A percentile compares a stretch with the other conserved stretches of the same genome.
Conservation (phyloP, 1,140 invertebrate genomes). For the Aphaenogaster floridana region DNA sequence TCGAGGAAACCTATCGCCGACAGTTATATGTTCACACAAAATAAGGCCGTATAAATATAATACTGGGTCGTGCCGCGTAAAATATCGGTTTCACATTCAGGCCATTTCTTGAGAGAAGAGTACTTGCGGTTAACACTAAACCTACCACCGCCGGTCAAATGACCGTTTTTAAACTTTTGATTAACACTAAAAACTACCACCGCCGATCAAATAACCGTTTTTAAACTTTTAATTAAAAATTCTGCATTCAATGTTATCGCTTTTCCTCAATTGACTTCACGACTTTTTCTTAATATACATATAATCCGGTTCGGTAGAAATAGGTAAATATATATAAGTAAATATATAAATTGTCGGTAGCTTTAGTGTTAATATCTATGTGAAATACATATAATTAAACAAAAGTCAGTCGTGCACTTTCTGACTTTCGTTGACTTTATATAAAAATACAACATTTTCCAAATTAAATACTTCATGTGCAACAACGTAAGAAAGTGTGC, state of each 20-base stretch:
- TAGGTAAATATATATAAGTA: no score
- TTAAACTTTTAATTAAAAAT: no score
- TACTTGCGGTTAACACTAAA: background rate
- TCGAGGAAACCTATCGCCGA: background rate
- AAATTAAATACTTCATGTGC: background rate
- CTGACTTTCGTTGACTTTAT: background rate
- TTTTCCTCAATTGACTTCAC: no score
- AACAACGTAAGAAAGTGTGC: background rate
- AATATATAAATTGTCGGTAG: no score
- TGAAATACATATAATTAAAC: background rate
- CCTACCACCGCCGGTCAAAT: no score
- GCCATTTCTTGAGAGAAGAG: background rate
- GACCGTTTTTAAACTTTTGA: no score
- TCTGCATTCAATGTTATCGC: no score
- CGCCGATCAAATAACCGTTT: no score
- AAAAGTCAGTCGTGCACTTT: background rate
- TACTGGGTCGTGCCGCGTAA: background rate
- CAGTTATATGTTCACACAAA: constrained; percentile 12
- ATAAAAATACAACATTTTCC: background rate
- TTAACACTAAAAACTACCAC: no score
- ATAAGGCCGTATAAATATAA: constrained; percentile 27
- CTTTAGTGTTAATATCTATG: no score
- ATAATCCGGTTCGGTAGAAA: no score
- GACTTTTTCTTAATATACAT: no score
- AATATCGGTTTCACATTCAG: background rate